Conservation (phyloP, 64 coral and sea anemone species). For the Hydrozoanthus tunicans region DNA sequence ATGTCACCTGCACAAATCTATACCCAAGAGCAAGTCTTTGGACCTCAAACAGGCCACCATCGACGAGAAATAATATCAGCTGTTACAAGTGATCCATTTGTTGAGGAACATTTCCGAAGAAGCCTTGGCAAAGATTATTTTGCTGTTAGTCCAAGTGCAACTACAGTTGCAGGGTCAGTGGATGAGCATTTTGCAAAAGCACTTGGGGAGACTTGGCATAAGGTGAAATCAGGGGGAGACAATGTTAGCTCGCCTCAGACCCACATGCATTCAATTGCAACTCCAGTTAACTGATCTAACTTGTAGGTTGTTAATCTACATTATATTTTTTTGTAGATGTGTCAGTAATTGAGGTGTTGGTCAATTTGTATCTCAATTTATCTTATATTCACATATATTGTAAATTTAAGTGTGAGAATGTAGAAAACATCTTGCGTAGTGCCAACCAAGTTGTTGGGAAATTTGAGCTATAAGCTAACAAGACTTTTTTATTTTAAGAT, state of each 20-base stretch:
- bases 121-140: conserved; percentile 88
- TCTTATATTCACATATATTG: no score
- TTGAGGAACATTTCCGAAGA: conserved; percentile 93
- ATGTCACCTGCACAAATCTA: conserved; percentile 61
- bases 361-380: no score
- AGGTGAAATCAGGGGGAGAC: conserved; percentile 57
- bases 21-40: conserved; percentile 43
- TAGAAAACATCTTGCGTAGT: no score
- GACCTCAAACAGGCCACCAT: conserved; percentile 61
- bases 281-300: conserved; percentile 35
- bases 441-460: no score
- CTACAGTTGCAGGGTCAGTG: conserved; percentile 83
- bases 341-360: no score
- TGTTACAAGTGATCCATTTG: conserved; percentile 86
- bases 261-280: conserved; percentile 48
- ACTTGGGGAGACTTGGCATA: conserved; percentile 81
- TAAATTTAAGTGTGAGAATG: no score
- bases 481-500: no score
- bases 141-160: conserved; percentile 79
- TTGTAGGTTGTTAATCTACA: neutral
- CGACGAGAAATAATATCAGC: conserved; percentile 79
- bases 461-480: no score
- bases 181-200: conserved; percentile 98
- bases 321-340: neutral
- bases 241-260: conserved; percentile 36